phyloP scores from a whole-genome alignment of 2,113 vertebrate genomes.

The Perognathus longimembris region DNA sequence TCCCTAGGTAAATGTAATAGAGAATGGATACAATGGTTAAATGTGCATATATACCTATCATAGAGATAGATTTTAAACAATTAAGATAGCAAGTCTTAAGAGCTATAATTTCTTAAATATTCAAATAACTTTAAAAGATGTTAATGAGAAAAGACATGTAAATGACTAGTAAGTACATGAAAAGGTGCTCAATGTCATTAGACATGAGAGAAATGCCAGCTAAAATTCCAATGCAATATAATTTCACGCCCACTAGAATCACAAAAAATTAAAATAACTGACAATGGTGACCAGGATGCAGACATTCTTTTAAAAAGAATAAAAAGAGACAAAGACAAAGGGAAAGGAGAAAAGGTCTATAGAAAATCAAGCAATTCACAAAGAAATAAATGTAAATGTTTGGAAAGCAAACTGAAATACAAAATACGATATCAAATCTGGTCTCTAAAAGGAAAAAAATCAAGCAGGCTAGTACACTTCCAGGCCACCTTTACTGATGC shows the following conservation, averaged over 20 bases:
- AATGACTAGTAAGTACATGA: no score
- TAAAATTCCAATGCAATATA: slow-evolving; percentile 45
- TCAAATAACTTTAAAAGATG: slow-evolving; percentile 20
- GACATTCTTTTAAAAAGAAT: slow-evolving; percentile 55
- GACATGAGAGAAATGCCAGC: slow-evolving; percentile 54
- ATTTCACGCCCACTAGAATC: slow-evolving; percentile 59
- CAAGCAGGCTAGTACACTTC: background rate
- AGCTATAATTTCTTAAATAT: slow-evolving; percentile 32
- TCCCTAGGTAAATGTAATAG: background rate
- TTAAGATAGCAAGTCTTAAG: slow-evolving; percentile 39
- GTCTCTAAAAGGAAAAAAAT: background rate
- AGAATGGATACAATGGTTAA: background rate
- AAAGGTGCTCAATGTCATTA: slow-evolving; percentile 34
- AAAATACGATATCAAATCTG: background rate
- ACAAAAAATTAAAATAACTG: slow-evolving; percentile 62
- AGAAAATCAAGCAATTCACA: slow-evolving; percentile 27
- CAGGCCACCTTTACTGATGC: background rate
- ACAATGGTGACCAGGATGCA: slow-evolving; percentile 10
- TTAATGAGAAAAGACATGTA: slow-evolving; percentile 52
- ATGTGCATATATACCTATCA: background rate
- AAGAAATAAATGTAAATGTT: slow-evolving; percentile 34
- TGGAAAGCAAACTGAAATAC: slow-evolving; percentile 46
- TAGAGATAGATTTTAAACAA: slow-evolving; percentile 21
- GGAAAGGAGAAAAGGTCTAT: slow-evolving; percentile 1
- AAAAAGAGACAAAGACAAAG: slow-evolving; percentile 17